Base-by-base conservation (phyloP, 2,113 vertebrate genomes). In the Morone saxatilis region DNA sequence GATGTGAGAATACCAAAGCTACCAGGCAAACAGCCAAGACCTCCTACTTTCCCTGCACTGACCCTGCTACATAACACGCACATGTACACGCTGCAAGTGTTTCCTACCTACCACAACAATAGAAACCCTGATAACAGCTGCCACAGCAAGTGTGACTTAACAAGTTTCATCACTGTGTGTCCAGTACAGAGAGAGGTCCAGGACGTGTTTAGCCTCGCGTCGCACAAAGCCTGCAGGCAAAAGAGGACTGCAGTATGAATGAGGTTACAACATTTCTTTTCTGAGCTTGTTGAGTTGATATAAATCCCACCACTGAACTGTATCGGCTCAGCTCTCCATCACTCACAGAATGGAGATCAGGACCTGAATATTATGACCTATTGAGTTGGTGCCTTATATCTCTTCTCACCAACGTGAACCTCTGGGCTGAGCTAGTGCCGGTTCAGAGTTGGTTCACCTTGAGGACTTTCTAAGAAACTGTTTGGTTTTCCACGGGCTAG, bases 71-170 rank as follows among this genome's bases (percentile, higher is more conserved):
- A 57, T 57, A 38, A 43, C 38, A 38, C 43, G 10, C 40, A 36
- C 67, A 38, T 17, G 11, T 9, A 47, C 54, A 54, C 53, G 54
- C 17, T 31, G 53, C 59, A 7, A 66, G 67, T 50, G 56, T 50
- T 16, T 54, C 25, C 70, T 45, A n/a, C 11, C 40, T 14, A 7
- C 16, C 76, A 73, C 16, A 78, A 78, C 65, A 80, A 80, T 76
- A 77, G 69, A 66, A 67, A 11, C 17, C 17, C 53, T 20, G 75
- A 83, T 85, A 83, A 65, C 41, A 50, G 78, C 75, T 76, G 66
- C 63, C 50, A 31, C 56, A 69, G 43, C 7, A 43, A 66, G 68
- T 56, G 76, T 73, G 69, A 72, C 48, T 40, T 54, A 25, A 53
- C 86, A 81, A 7, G 19, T 71, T 62, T 71, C 40, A 69, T 57